Evolutionary conservation across 2,113 vertebrate genomes (phyloP), one percentile per base, ranked within the genome.

Genomic region (Epinephelus cyanopodus): DNA sequence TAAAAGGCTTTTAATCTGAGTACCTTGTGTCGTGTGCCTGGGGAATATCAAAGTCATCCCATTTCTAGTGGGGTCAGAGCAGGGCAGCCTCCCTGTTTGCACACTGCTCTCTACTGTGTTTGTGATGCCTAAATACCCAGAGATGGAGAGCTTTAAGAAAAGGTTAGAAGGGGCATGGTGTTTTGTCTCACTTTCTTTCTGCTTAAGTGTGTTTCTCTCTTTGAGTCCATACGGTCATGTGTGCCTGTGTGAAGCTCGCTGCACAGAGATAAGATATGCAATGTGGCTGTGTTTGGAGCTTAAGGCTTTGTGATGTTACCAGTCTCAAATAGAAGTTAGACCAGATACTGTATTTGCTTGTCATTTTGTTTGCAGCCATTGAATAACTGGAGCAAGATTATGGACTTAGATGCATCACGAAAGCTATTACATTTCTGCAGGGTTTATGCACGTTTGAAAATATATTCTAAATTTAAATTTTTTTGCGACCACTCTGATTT

Each of bases 31-130:
- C 85, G 57, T 87, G 86, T 82, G 91, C 77, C 84, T 70, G 47
- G 93, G 92, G 93, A 93, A 93, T 93, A 94, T 94, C 91, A 94
- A 92, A 94, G 92, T 90, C 86, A 89, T 91, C 85, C 87, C 88
- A 91, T 92, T 89, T 89, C 90, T 74, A 74, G 74, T 18, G 85
- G 79, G 90, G 87, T 91, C 90, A 92, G 81, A 79, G 39, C 42
- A 42, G 81, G 84, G 68, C 85, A 83, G 68, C 71, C 63, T 86
- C 73, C 80, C 81, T 86, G 86, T 91, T 92, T 91, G 82, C 80
- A 82, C 75, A 77, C 77, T 76, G 69, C 77, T 77, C 72, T 74
- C 39, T 66, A 70, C 63, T 66, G 17, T 86, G 84, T 82, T 81
- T 89, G 65, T 80, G 84, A 87, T 82, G 87, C 89, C 80, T 90